Conservation (phyloP, 2,113 vertebrate genomes). For the Fulica atra region DNA sequence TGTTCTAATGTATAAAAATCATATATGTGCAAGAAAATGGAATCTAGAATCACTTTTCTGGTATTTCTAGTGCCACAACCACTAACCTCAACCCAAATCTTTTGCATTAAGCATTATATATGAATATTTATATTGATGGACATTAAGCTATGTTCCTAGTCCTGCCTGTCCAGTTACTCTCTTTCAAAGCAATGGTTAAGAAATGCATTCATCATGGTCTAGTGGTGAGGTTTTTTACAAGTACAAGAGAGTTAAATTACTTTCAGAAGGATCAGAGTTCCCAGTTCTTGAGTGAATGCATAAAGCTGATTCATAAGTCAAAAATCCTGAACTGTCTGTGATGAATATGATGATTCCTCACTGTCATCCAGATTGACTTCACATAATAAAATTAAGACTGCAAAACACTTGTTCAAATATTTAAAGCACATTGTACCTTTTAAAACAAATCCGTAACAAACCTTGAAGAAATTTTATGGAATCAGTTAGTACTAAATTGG, state of each 20-base stretch:
- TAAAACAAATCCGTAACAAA: not conserved
- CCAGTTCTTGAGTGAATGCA: not conserved
- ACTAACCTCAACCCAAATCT: not conserved
- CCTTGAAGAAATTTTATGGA: not conserved
- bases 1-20: not conserved
- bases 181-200: not conserved
- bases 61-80: not conserved
- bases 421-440: not conserved
- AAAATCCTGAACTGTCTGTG: not conserved
- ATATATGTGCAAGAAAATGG: not conserved
- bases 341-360: not conserved
- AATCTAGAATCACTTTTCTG: not conserved
- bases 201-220: not conserved
- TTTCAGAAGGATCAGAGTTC: not conserved
- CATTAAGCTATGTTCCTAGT: not conserved
- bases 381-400: not conserved
- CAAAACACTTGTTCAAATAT: not conserved
- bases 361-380: not conserved
- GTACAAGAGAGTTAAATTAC: not conserved
- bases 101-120: not conserved
- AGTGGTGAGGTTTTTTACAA: not conserved
- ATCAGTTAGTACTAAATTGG: not conserved
- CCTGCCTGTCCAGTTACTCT: not conserved
- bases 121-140: not conserved
- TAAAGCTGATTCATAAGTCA: not conserved